Evolutionary conservation across 1,140 invertebrate genomes (phyloP).

Genomic region (Plutomurus gul): DNA sequence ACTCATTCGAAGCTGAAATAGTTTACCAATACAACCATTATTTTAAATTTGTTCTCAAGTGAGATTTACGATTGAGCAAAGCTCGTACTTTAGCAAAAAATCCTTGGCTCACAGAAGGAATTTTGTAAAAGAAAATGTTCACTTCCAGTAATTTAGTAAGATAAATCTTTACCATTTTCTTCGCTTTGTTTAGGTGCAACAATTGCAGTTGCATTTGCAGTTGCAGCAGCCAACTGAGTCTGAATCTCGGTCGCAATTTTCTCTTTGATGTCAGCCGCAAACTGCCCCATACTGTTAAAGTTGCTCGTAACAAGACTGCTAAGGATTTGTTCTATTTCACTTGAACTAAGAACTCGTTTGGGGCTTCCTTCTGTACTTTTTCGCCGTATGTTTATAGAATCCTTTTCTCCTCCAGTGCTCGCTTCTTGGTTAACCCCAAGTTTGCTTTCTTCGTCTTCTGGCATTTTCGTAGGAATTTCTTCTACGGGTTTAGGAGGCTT

Average conservation of each 20-base stretch:
- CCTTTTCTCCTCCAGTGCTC: not conserved
- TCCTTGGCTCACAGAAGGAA: no score
- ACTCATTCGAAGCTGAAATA: no score
- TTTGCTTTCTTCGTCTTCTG: conserved; percentile 53
- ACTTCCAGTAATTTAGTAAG: not conserved
- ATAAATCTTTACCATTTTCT: not conserved
- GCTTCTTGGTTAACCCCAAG: conserved; percentile 59
- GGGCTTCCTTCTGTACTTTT: not conserved
- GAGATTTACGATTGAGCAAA: no score
- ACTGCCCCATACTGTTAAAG: conserved; percentile 46
- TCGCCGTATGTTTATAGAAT: not conserved
- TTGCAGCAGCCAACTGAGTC: conserved; percentile 22
- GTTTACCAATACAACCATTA: no score
- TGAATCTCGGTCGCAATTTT: conserved; percentile 36
- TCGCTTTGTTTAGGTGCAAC: not conserved
- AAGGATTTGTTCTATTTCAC: conserved; percentile 36
- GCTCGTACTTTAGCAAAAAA: no score
- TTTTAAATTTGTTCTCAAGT: no score
- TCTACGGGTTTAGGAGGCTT: conserved; percentile 52
- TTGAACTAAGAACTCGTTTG: not conserved
- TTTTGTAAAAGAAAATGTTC: no score
- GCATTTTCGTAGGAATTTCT: conserved; percentile 52
- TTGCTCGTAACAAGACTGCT: conserved; percentile 24
- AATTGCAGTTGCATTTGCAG: not conserved
- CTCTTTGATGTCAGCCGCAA: conserved; percentile 41